Percentiles rank a stretch among this genome's conserved stretches.
phyloP scores from a whole-genome alignment of 2,113 vertebrate genomes.

The Pica pica region DNA sequence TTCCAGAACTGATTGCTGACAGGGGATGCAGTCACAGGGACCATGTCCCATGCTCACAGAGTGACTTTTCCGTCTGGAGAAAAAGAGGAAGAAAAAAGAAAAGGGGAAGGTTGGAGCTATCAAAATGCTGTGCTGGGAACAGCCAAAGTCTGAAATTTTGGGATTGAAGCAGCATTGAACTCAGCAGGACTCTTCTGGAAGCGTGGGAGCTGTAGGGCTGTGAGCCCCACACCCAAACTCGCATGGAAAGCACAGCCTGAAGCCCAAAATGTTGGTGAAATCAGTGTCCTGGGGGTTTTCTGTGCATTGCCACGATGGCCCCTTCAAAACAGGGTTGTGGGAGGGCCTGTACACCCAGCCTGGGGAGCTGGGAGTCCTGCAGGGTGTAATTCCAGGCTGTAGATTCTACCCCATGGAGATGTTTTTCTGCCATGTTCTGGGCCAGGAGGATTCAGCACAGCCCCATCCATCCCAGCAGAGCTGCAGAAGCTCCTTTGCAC shows the following conservation, averaged over 20 bases:
- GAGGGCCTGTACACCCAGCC: background rate
- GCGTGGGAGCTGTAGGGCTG: background rate
- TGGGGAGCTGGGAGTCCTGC: background rate
- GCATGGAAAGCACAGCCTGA: background rate
- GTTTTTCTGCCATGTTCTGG: background rate
- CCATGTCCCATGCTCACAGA: background rate
- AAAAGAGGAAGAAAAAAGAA: background rate
- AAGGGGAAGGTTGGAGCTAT: background rate
- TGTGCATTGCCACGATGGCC: rapidly evolving
- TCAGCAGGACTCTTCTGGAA: background rate
- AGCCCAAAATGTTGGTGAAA: background rate
- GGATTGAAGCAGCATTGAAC: background rate
- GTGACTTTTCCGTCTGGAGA: background rate
- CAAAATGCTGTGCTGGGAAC: background rate
- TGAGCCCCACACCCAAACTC: too few species aligned
- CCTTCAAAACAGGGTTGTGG: rapidly evolving
- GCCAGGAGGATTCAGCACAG: background rate
- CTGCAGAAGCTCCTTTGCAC: background rate
- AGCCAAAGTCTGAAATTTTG: background rate
- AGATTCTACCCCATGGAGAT: background rate
- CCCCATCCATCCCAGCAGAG: background rate
- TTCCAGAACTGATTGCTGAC: background rate
- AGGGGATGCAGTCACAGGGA: background rate
- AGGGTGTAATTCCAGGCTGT: background rate
- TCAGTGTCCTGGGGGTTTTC: rapidly evolving